phyloP scores from a whole-genome alignment of 2,888 invertebrate species.

The Campaea margaritaria region DNA sequence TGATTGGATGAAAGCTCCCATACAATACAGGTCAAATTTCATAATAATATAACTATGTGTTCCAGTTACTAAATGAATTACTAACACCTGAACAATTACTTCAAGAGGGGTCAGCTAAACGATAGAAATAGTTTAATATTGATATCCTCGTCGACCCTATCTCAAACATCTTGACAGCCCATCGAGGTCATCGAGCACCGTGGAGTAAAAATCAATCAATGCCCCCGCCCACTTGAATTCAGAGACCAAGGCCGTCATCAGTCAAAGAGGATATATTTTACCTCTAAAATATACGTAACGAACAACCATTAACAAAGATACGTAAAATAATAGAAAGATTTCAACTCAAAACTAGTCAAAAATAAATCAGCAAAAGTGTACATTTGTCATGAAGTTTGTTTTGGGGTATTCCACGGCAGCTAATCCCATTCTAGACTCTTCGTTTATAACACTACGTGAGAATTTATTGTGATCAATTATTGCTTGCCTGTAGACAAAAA shows the following conservation, averaged over 20 bases:
- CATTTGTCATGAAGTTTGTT: too few species aligned
- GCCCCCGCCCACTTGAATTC: constrained; percentile 37
- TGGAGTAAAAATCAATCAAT: constrained; percentile 40
- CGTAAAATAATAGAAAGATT: neutral
- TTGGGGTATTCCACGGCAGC: too few species aligned
- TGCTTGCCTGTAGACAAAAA: too few species aligned
- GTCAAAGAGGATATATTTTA: constrained; percentile 40
- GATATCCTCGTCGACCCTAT: constrained; percentile 19
- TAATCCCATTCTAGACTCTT: too few species aligned
- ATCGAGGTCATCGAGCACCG: constrained; percentile 18
- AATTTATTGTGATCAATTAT: too few species aligned
- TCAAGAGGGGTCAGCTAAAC: constrained; percentile 6
- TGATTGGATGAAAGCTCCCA: too few species aligned
- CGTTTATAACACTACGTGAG: too few species aligned
- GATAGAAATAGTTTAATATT: constrained; percentile 12
- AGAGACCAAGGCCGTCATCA: constrained; percentile 42
- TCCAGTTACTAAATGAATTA: neutral
- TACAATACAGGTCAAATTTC: too few species aligned
- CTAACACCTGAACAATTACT: constrained; percentile 2
- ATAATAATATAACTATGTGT: neutral
- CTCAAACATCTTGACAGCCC: constrained; percentile 20
- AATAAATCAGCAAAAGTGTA: too few species aligned
- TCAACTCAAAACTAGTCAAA: neutral
- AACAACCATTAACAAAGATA: constrained; percentile 2
- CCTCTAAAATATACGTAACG: constrained; percentile 16